phyloP scores from a whole-genome alignment of 2,113 vertebrate species.

The Copsychus sechellarum region DNA sequence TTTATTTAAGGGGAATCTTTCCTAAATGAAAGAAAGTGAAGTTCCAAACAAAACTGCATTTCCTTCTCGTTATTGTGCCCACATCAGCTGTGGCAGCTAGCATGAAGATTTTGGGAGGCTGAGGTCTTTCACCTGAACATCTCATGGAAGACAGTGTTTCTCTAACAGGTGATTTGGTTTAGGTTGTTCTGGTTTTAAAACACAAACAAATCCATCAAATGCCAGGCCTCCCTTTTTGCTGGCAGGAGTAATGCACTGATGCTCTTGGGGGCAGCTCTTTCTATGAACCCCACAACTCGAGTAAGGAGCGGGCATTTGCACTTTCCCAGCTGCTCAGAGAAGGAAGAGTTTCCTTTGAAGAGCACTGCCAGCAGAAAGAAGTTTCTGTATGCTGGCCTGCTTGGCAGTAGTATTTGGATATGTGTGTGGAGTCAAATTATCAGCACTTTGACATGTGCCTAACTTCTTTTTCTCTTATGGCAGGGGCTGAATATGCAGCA shows the following conservation, averaged over 20 bases:
- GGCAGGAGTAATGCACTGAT: background rate
- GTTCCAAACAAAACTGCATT: constrained; percentile 6
- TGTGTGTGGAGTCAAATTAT: background rate
- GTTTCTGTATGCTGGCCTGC: background rate
- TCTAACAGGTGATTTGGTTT: background rate
- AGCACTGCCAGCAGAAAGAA: background rate
- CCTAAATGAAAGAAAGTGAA: background rate
- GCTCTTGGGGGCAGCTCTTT: background rate
- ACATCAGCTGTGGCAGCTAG: background rate
- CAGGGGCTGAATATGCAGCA: background rate
- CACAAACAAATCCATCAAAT: background rate
- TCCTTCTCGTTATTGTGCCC: background rate
- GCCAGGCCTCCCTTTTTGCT: background rate
- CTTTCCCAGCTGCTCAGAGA: background rate
- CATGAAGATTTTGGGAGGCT: background rate
- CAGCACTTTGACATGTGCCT: background rate
- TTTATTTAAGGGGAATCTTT: constrained; percentile 45
- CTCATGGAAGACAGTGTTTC: background rate
- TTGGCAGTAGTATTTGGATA: background rate
- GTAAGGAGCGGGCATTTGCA: background rate
- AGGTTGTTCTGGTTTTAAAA: background rate
- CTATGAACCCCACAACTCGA: background rate
- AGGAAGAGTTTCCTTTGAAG: background rate
- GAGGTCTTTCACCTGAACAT: background rate
- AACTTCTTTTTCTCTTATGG: background rate